Evolutionary conservation across 2,797 vertebrate species (phyloP).

Genomic region (Syngnathus acus): DNA sequence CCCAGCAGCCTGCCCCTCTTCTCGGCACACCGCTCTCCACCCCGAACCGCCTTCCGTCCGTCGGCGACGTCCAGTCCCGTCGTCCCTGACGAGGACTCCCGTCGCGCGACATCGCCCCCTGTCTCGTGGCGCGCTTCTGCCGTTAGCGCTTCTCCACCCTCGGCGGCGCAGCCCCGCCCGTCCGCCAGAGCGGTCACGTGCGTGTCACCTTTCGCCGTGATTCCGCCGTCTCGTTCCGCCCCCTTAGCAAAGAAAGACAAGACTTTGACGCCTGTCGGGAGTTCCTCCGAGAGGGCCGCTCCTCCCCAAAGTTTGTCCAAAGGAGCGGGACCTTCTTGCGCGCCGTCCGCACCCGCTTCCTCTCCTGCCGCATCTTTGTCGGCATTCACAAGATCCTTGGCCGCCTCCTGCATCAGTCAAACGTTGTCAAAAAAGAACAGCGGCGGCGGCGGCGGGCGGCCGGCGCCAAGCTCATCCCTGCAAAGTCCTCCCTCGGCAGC

Average conservation of each 20-base stretch:
- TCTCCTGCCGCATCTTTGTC: constrained; percentile 42
- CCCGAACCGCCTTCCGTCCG: constrained; percentile 5
- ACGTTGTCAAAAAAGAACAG: constrained; percentile 65
- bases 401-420: constrained; percentile 78
- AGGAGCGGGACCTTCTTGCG: constrained; percentile 21
- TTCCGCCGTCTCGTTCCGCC: constrained; percentile 22
- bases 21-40: neutral
- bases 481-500: constrained; percentile 17
- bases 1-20: rapidly evolving
- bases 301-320: constrained; percentile 22
- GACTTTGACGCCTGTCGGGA: constrained; percentile 19
- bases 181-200: constrained; percentile 12
- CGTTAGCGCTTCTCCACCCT: constrained; percentile 2
- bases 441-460: constrained; percentile 17
- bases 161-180: constrained; percentile 7
- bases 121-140: constrained; percentile 34
- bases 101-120: constrained; percentile 19
- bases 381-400: constrained; percentile 72
- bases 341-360: constrained; percentile 16
- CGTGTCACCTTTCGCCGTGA: constrained; percentile 20
- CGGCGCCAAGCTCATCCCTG: constrained; percentile 15
- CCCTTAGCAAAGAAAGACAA: constrained; percentile 19
- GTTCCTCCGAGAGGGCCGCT: constrained; percentile 4
- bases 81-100: constrained; percentile 6
- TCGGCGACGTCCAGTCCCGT: constrained; percentile 13